Percentiles rank a stretch among this genome's conserved stretches.
These are phyloP conservation scores for Propsilocerus akamusi DNA, from an alignment of 1,140 invertebrate species.

Conservation along the genomic window DNA sequence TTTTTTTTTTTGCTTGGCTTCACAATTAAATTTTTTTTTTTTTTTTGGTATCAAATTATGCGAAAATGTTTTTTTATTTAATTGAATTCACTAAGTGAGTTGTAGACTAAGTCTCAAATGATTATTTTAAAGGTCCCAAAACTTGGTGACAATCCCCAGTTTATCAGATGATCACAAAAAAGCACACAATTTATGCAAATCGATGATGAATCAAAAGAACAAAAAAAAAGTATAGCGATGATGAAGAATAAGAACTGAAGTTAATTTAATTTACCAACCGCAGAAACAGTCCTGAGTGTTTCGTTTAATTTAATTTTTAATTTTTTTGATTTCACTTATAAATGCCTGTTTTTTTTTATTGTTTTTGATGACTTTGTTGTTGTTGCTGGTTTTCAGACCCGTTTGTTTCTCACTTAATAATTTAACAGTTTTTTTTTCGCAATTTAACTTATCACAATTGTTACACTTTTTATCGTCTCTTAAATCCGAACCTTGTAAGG, in stretches of 20 bases:
- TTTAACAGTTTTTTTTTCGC: not conserved
- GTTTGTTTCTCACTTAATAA: not conserved
- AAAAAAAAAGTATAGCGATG: too few relatives aligned
- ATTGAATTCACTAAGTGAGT: not conserved
- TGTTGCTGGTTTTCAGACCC: not conserved
- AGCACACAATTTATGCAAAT: too few relatives aligned
- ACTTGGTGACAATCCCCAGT: too few relatives aligned
- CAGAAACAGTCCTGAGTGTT: slow-evolving; percentile 2
- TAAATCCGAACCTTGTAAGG: not conserved
- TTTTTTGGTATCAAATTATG: not conserved
- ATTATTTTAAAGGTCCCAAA: too few relatives aligned
- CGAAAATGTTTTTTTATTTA: not conserved
- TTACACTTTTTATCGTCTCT: not conserved
- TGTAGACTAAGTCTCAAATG: not conserved
- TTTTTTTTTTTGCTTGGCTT: not conserved
- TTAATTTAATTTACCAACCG: too few relatives aligned
- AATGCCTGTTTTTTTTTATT: not conserved
- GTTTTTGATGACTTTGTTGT: not conserved
- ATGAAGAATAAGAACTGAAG: too few relatives aligned
- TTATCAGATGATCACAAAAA: too few relatives aligned
- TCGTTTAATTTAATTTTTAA: not conserved
- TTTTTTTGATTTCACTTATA: slow-evolving; percentile 1
- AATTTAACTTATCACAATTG: not conserved
- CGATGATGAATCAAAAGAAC: too few relatives aligned
- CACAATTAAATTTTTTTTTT: not conserved